Percentiles rank a stretch among this genome's conserved stretches.
phyloP scores from a whole-genome alignment of 2,888 invertebrate species.

The Phorcus lineatus region DNA sequence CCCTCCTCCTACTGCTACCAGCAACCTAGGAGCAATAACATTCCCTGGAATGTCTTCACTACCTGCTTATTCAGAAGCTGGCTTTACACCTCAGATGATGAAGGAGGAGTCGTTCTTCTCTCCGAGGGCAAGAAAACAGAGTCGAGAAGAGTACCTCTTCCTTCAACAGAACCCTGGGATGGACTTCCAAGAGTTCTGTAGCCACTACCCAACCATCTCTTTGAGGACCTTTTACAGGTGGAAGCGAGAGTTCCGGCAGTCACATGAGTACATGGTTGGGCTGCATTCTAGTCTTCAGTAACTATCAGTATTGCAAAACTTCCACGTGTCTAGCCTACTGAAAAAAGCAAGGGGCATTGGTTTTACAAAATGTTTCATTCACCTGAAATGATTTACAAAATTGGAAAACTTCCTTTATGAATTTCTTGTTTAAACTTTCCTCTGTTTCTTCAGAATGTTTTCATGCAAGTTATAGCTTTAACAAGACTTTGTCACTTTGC shows the following conservation, averaged over 20 bases:
- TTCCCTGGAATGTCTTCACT: neutral
- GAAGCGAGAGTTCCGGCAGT: slow-evolving; percentile 45
- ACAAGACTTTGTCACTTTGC: no score
- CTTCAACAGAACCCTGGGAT: slow-evolving; percentile 46
- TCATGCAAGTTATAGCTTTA: no score
- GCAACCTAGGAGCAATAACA: neutral
- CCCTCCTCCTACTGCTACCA: neutral
- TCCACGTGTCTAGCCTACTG: no score
- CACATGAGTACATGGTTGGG: slow-evolving; percentile 14
- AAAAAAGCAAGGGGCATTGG: no score
- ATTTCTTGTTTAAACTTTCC: no score
- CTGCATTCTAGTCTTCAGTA: slow-evolving; percentile 16
- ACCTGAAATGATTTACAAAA: no score
- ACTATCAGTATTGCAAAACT: neutral
- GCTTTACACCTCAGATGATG: neutral
- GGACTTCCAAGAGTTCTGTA: slow-evolving; percentile 42
- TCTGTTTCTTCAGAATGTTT: no score
- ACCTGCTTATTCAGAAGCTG: neutral
- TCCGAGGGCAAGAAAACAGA: slow-evolving; percentile 43
- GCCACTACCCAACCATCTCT: slow-evolving; percentile 44
- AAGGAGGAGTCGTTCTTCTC: slow-evolving; percentile 31
- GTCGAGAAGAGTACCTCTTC: slow-evolving; percentile 46
- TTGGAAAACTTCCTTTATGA: no score
- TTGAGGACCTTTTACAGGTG: slow-evolving; percentile 50
- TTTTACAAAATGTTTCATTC: no score